phyloP scores from a whole-genome alignment of 2,113 vertebrate species.

The Papio anubis region DNA sequence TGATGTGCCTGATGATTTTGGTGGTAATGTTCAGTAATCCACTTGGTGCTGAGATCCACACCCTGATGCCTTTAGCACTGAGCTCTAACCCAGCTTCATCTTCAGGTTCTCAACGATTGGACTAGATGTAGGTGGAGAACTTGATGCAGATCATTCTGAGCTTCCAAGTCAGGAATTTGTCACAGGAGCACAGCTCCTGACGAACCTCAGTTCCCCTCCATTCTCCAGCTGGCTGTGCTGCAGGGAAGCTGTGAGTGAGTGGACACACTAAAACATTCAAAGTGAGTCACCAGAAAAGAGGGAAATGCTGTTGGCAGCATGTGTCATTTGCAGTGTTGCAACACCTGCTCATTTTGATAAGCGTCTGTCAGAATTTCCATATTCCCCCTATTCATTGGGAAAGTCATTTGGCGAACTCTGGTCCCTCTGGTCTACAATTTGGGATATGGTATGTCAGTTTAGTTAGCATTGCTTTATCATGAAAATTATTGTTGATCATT shows the following conservation, averaged over 20 bases:
- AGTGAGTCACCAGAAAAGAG: neutral
- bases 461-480: conserved; percentile 19
- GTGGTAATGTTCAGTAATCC: neutral
- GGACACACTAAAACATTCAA: neutral
- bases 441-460: neutral
- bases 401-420: neutral
- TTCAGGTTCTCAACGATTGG: neutral
- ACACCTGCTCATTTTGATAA: conserved; percentile 48
- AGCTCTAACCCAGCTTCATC: neutral
- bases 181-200: neutral
- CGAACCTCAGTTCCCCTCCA: accelerated
- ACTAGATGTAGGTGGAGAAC: neutral
- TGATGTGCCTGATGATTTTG: neutral
- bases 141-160: neutral
- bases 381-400: neutral
- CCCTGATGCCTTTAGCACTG: neutral
- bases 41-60: neutral
- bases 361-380: conserved; percentile 35
- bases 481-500: conserved; percentile 41
- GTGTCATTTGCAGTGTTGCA: neutral
- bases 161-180: neutral
- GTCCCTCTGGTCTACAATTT: conserved; percentile 4
- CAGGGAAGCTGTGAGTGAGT: neutral
- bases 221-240: neutral
- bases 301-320: neutral